A percentile compares a stretch with the other conserved stretches of the same genome.
Conservation (phyloP, 2,113 vertebrate genomes). For the Orientallactaga bullata region DNA sequence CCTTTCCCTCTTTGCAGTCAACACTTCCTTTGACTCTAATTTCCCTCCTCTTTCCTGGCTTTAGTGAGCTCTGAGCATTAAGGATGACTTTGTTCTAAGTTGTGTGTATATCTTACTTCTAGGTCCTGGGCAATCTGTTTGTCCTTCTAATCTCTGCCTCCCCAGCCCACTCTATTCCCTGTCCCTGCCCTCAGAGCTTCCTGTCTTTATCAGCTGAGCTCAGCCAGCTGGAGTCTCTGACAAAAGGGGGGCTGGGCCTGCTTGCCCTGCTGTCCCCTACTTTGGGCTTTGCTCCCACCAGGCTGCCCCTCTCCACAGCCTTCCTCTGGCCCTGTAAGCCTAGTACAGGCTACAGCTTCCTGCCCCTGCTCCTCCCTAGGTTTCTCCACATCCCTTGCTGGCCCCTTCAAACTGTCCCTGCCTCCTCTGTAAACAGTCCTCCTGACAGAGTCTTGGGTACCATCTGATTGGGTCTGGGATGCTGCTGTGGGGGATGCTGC, state of each 20-base stretch:
- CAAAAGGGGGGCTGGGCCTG: neutral
- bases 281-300: neutral
- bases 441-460: neutral
- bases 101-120: neutral
- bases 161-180: neutral
- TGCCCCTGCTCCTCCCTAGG: neutral
- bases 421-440: neutral
- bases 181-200: neutral
- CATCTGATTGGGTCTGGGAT: neutral
- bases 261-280: neutral
- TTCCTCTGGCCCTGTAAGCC: too few relatives aligned
- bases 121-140: neutral
- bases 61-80: conserved; percentile 1
- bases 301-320: neutral
- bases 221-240: neutral
- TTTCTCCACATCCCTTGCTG: neutral
- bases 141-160: neutral
- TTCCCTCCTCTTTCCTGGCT: neutral
- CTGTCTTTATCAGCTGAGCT: neutral
- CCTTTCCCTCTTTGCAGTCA: neutral
- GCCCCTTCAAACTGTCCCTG: too few relatives aligned
- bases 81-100: neutral
- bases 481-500: too few relatives aligned
- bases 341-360: neutral
- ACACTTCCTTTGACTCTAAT: neutral